phyloP scores from a whole-genome alignment of 2,888 invertebrate genomes.

The Plebejus argus region DNA sequence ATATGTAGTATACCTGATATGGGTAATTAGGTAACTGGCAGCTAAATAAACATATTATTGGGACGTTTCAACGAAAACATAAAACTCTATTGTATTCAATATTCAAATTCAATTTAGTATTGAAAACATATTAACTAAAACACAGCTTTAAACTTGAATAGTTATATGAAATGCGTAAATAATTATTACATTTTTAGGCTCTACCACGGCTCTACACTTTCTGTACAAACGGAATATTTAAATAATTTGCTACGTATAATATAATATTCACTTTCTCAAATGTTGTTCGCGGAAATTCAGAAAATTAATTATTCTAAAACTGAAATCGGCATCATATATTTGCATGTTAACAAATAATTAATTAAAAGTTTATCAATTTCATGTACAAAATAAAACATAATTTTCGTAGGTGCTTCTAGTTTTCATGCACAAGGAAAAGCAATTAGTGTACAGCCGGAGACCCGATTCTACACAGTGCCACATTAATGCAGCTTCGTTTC shows the following conservation, averaged over 20 bases:
- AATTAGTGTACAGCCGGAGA: constrained; percentile 42
- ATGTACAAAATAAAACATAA: background rate
- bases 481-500: background rate
- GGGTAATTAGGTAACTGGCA: too few relatives aligned
- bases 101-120: background rate
- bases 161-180: background rate
- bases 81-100: background rate
- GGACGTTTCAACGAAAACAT: too few relatives aligned
- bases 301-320: background rate
- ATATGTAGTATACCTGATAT: too few relatives aligned
- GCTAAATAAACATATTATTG: too few relatives aligned
- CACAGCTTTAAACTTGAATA: background rate
- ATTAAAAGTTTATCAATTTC: constrained; percentile 15
- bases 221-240: background rate
- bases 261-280: background rate
- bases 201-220: too few relatives aligned
- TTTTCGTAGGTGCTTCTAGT: constrained; percentile 28
- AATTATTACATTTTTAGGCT: background rate
- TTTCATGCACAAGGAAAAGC: constrained; percentile 40
- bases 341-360: constrained; percentile 3
- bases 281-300: background rate
- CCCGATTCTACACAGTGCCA: background rate
- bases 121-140: background rate
- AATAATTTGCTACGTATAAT: background rate
- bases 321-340: background rate